Evolutionary conservation across 2,797 vertebrate species (phyloP).

Genomic region (Enteromius thamalakanensis): DNA sequence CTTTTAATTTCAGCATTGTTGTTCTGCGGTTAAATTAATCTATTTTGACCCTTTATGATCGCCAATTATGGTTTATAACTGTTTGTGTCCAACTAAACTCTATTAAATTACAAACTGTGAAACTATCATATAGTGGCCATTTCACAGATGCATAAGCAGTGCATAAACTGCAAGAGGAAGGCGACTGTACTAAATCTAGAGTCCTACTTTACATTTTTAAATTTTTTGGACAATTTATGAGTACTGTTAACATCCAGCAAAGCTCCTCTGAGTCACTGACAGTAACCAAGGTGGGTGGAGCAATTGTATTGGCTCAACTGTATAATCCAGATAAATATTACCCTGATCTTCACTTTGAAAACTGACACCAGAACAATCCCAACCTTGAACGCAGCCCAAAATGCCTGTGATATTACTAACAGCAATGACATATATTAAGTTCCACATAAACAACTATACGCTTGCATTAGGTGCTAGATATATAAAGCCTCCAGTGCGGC

Average conservation of each 20-base stretch:
- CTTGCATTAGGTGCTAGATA: slow-evolving; percentile 46
- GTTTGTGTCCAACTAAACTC: not conserved
- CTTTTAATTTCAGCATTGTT: not conserved
- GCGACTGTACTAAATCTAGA: not conserved
- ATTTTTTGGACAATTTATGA: not conserved
- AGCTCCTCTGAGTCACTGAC: not conserved
- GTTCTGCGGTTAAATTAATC: not conserved
- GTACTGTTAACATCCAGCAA: not conserved
- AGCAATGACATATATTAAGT: slow-evolving; percentile 26
- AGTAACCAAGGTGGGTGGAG: not conserved
- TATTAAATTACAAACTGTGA: not conserved
- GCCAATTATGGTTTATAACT: not conserved
- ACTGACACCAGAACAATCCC: slow-evolving; percentile 27
- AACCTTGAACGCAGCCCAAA: not conserved
- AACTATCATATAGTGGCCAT: not conserved
- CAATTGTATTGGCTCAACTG: not conserved
- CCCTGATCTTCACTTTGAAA: not conserved
- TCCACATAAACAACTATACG: not conserved
- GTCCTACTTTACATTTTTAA: not conserved
- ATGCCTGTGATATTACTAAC: slow-evolving; percentile 12
- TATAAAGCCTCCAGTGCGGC: slow-evolving; percentile 20
- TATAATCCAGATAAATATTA: slow-evolving; percentile 21
- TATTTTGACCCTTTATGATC: not conserved
- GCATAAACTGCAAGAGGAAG: not conserved
- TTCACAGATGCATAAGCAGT: not conserved